Conservation (phyloP, 2,888 invertebrate species). For the Carpatolechia fugitivella region DNA sequence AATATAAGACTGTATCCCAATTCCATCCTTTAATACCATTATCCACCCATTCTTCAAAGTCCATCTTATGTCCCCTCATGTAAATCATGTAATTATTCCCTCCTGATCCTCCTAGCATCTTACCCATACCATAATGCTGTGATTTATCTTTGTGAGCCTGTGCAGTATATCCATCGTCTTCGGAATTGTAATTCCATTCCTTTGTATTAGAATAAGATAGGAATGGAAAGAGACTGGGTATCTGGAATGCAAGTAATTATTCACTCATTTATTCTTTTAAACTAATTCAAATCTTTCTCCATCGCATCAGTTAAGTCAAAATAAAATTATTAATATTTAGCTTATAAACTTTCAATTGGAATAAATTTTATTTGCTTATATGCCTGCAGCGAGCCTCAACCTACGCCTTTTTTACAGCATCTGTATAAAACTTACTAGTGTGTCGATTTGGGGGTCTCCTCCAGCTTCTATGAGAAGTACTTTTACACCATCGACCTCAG, state of each 20-base stretch:
- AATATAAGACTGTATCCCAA: constrained; percentile 81
- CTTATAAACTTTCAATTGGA: no score
- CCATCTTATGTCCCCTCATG: constrained; percentile 78
- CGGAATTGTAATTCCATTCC: constrained; percentile 79
- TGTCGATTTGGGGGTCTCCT: no score
- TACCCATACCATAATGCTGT: constrained; percentile 75
- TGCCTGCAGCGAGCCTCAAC: no score
- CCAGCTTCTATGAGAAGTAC: constrained; percentile 85
- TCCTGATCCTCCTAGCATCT: constrained; percentile 81
- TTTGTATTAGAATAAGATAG: constrained; percentile 10
- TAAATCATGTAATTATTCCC: constrained; percentile 82
- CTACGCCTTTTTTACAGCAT: no score
- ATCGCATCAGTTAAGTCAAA: no score
- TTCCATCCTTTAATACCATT: constrained; percentile 79
- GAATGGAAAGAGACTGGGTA: constrained; percentile 1
- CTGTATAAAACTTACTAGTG: no score
- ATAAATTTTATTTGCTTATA: no score
- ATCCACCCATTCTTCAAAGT: not conserved
- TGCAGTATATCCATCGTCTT: constrained; percentile 30
- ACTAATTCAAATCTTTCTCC: no score
- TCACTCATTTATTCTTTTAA: no score
- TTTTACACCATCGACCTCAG: constrained; percentile 70
- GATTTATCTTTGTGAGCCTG: constrained; percentile 28
- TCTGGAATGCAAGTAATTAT: not conserved
- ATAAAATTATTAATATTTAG: no score